Percentiles rank a stretch among this genome's conserved stretches.
These are phyloP conservation scores for Physella acuta DNA, from an alignment of 1,140 invertebrate genomes.

Conservation along the genomic window DNA sequence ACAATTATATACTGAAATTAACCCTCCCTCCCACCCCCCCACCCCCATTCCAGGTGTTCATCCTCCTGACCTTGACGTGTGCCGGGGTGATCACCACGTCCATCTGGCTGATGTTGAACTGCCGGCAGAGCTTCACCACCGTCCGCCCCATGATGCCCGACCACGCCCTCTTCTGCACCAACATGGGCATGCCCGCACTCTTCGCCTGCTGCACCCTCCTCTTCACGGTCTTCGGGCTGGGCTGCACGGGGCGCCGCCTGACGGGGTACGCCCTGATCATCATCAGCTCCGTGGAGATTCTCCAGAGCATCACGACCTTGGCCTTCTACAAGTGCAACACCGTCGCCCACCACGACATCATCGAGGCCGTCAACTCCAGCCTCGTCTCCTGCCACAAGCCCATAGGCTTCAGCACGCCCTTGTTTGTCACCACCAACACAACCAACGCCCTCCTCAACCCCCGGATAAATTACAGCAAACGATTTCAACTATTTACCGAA, in stretches of 20 bases:
- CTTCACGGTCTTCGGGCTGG: conserved; percentile 31
- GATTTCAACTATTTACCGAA: no score
- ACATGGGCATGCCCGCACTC: conserved; percentile 29
- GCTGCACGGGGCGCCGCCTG: conserved; percentile 29
- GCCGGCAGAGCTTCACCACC: conserved; percentile 11
- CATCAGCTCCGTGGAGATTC: conserved; percentile 21
- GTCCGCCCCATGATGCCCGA: conserved; percentile 14
- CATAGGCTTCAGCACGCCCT: background rate
- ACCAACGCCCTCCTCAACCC: no score
- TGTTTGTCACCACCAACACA: background rate
- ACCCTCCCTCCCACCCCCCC: no score
- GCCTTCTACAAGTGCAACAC: conserved; percentile 15
- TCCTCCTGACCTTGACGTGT: conserved; percentile 11
- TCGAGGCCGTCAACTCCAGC: conserved; percentile 5
- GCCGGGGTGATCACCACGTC: conserved; percentile 4
- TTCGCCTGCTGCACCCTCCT: conserved; percentile 28
- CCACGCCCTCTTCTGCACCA: conserved; percentile 22
- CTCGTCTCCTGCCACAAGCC: background rate
- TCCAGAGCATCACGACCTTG: conserved; percentile 22
- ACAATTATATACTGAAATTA: no score
- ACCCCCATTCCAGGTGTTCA: conserved; percentile 19
- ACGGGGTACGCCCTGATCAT: conserved; percentile 28
- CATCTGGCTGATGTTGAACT: conserved; percentile 22
- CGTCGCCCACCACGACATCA: background rate
- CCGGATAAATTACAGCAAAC: no score